Base-by-base conservation (phyloP, 1,140 invertebrate genomes). In the Lepidurus arcticus region DNA sequence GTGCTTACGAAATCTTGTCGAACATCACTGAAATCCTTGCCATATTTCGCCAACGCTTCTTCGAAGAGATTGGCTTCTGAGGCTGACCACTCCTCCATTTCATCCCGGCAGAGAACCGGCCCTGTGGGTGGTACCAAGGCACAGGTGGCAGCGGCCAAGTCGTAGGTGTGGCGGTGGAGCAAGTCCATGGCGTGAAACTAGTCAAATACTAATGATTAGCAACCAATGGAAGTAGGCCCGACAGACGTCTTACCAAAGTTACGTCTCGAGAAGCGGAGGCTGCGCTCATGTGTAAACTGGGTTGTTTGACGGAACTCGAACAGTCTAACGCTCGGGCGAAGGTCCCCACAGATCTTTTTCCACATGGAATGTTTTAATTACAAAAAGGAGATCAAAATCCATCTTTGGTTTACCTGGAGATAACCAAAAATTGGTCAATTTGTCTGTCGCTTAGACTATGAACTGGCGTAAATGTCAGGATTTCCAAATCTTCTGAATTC, bases 41-140 rank as follows among this genome's bases (percentile, higher is more conserved):
- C 98, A 88, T 98, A 99, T 88, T 99, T 99, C 85, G 99, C 97
- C 80, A 95, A 88, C 73, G 97, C 97, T 86, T 99, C 98, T 87
- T 99, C 98, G 86, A 99, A 99, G 44, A 99, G 89, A 87, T 98
- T 99, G 24, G 97, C 97, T 86, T 99, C 98, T 16, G 96, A 95
- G 10, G 98, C 95, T 80, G 96, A 98, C 98, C 98, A 99, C 86
- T 99, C 98, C 88, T 99, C 98, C 94, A 99, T 98, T 88, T 99
- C 97, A 88, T 99, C 98, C 80, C 96, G 89, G 88, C 97, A 99
- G 45, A 99, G 89, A 81, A 99, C 94, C 1, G 98, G 97, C 10
- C 97, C 97, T 81, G 94, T 94, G 76, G 92, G 91, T 44, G 98
- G 97, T 82, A 99, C 97, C 83, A 99, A 88, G 76, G 94, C 96